Percentiles rank a stretch among this genome's conserved stretches.
These are phyloP conservation scores for Coracopsis vasa DNA, from an alignment of 2,113 vertebrate genomes.

Conservation along the genomic window DNA sequence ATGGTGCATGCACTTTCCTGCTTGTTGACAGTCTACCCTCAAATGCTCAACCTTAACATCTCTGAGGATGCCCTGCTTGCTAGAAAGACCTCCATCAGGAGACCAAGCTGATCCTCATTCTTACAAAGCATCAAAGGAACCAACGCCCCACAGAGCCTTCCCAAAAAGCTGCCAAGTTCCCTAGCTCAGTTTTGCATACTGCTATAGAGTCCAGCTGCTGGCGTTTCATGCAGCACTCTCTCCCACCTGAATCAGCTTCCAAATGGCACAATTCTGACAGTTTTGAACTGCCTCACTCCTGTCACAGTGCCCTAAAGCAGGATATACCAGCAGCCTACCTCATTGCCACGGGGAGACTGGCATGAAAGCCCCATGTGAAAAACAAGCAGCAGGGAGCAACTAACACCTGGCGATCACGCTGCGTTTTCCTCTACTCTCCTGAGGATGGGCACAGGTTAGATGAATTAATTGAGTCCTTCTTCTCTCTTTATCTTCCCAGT, in stretches of 20 bases:
- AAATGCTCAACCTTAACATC: not conserved
- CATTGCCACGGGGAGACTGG: accelerated
- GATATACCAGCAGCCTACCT: conserved; percentile 5
- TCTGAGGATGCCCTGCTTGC: not conserved
- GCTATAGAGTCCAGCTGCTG: not conserved
- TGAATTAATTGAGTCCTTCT: not conserved
- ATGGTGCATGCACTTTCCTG: accelerated
- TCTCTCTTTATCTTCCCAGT: not conserved
- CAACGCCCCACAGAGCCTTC: not conserved
- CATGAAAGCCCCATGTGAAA: not conserved
- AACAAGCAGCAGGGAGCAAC: not conserved
- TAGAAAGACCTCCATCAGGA: not conserved
- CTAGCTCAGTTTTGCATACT: not conserved
- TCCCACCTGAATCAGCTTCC: not conserved
- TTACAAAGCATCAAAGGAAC: accelerated
- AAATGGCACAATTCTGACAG: not conserved
- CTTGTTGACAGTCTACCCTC: not conserved
- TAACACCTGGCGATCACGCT: not conserved
- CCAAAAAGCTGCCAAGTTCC: not conserved
- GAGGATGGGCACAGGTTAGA: not conserved
- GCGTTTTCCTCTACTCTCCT: not conserved
- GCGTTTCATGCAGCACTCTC: not conserved
- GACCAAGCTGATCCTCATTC: not conserved
- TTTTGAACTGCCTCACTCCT: not conserved
- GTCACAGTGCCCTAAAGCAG: not conserved